Evolutionary conservation across 2,113 vertebrate species (phyloP).

Genomic region (Mastomys natalensis): DNA sequence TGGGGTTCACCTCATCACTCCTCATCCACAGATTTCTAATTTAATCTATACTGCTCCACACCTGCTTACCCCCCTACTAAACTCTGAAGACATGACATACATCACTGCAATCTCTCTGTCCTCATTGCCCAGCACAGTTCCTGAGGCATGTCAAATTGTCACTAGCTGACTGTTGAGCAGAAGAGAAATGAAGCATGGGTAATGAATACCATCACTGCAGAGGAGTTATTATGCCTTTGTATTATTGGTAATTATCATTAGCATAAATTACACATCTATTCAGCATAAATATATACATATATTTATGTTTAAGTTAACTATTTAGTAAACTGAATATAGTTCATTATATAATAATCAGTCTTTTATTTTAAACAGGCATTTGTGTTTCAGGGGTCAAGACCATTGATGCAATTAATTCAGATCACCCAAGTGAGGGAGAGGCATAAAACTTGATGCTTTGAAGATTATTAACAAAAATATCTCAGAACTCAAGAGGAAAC

Average conservation of each 20-base stretch:
- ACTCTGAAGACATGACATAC: slow-evolving; percentile 10
- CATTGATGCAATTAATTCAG: slow-evolving; percentile 58
- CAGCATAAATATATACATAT: slow-evolving; percentile 79
- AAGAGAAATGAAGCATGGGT: slow-evolving; percentile 51
- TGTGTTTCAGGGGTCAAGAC: slow-evolving; percentile 72
- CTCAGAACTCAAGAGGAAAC: neutral
- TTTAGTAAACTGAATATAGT: slow-evolving; percentile 80
- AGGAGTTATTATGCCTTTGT: slow-evolving; percentile 78
- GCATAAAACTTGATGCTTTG: slow-evolving; percentile 37
- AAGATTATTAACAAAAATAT: slow-evolving; percentile 51
- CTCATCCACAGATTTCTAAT: neutral
- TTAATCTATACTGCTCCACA: neutral
- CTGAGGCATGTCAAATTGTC: slow-evolving; percentile 26
- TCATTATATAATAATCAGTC: slow-evolving; percentile 80
- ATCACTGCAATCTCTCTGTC: neutral
- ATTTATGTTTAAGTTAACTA: slow-evolving; percentile 81
- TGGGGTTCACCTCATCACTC: neutral
- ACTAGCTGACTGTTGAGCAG: slow-evolving; percentile 4
- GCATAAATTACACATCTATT: slow-evolving; percentile 83
- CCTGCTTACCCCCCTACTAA: neutral
- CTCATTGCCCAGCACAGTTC: neutral
- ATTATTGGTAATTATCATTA: slow-evolving; percentile 83
- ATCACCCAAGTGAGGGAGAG: slow-evolving; percentile 50
- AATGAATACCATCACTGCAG: slow-evolving; percentile 65
- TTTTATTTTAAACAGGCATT: slow-evolving; percentile 77